Conservation (phyloP, 2,888 invertebrate species). For the Drosophila aldrichi region DNA sequence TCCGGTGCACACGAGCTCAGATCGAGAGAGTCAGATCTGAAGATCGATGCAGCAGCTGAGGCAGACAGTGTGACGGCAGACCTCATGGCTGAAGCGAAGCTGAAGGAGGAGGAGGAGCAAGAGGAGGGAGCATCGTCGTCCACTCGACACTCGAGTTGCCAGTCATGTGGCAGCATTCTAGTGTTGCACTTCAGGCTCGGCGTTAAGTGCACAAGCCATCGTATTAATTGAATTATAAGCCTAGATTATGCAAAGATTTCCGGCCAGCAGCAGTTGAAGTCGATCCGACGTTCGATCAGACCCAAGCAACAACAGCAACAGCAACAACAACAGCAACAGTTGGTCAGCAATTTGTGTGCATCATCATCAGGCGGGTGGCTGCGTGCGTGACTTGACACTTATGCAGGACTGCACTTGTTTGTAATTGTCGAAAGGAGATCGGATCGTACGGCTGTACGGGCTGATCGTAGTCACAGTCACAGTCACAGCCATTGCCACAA, state of each 20-base stretch:
- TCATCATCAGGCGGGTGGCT: conserved; percentile 54
- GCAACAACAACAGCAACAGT: conserved; percentile 39
- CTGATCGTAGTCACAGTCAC: conserved; percentile 48
- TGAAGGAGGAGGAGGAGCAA: background rate
- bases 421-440: conserved; percentile 52
- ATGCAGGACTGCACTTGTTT: conserved; percentile 75
- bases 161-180: conserved; percentile 81
- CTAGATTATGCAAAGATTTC: conserved; percentile 83
- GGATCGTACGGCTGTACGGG: conserved; percentile 12
- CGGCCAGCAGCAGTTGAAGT: conserved; percentile 58
- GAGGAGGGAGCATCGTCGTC: conserved; percentile 2
- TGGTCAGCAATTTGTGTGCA: conserved; percentile 70
- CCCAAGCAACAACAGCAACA: conserved; percentile 1
- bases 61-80: conserved; percentile 68
- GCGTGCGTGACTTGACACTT: conserved; percentile 66
- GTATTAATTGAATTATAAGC: conserved; percentile 85
- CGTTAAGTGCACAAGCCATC: conserved; percentile 73
- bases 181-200: conserved; percentile 74
- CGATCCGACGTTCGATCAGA: background rate
- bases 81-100: background rate
- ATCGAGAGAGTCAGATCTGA: conserved; percentile 12
- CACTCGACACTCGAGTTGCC: conserved; percentile 71
- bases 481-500: conserved; percentile 65
- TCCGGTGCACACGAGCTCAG: conserved; percentile 68
- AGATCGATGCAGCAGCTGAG: conserved; percentile 26